phyloP scores from a whole-genome alignment of 2,888 invertebrate species.

The Phalera bucephala region DNA sequence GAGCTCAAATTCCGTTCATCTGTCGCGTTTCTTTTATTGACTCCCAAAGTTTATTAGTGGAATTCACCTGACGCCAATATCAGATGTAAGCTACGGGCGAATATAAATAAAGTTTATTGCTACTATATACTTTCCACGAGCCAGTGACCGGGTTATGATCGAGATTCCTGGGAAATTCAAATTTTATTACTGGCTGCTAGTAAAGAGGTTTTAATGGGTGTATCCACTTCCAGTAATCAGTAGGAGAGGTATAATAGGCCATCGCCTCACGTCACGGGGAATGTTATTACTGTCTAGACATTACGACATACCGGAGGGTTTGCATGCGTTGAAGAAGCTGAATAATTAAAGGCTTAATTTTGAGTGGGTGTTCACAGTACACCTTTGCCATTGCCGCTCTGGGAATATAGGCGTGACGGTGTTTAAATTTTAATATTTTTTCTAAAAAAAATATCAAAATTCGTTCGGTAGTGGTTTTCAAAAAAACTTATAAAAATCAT shows the following conservation, averaged over 20 bases:
- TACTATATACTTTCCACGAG: neutral
- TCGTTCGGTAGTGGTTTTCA: too few species aligned
- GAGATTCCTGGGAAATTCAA: neutral
- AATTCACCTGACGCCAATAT: slow-evolving; percentile 52
- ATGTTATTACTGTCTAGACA: too few species aligned
- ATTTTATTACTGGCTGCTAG: slow-evolving; percentile 7
- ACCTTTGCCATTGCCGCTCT: too few species aligned
- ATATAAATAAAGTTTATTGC: neutral
- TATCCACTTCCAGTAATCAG: neutral
- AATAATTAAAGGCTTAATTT: too few species aligned
- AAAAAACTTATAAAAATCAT: too few species aligned
- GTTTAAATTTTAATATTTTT: too few species aligned
- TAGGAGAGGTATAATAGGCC: neutral
- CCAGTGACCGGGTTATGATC: slow-evolving; percentile 8
- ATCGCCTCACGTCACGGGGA: neutral
- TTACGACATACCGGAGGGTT: too few species aligned
- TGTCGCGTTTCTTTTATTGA: slow-evolving; percentile 73
- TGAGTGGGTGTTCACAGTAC: too few species aligned
- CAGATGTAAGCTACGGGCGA: slow-evolving; percentile 4
- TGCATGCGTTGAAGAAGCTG: too few species aligned
- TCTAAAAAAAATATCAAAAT: too few species aligned
- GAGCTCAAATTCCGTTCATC: slow-evolving; percentile 58
- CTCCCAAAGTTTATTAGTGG: slow-evolving; percentile 69
- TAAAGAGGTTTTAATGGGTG: neutral
- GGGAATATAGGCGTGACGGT: too few species aligned